Conservation (phyloP, 2,888 invertebrate genomes). For the Apocheima hispidaria region DNA sequence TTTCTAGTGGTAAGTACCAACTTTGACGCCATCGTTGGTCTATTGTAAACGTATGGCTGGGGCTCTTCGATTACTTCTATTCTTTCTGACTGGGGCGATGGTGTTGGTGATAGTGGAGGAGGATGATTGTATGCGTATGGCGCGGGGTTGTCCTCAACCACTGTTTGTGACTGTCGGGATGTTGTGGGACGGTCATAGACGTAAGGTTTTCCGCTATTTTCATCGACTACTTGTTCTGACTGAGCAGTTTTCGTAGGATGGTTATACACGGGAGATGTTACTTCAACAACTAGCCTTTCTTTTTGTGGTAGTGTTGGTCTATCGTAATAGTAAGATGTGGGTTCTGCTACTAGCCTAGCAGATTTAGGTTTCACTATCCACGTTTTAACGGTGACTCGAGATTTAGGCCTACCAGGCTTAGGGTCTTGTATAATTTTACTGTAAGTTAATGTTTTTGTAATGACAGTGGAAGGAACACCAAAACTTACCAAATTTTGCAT, state of each 20-base stretch:
- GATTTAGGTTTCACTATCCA: constrained; percentile 80
- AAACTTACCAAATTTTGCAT: constrained; percentile 79
- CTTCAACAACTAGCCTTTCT: constrained; percentile 53
- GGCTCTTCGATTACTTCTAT: constrained; percentile 34
- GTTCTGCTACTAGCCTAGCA: constrained; percentile 61
- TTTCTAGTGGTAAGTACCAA: constrained; percentile 53
- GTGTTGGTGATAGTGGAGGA: constrained; percentile 43
- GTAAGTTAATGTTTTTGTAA: constrained; percentile 73
- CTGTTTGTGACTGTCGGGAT: constrained; percentile 35
- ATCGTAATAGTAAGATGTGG: constrained; percentile 66
- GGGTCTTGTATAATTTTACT: constrained; percentile 69
- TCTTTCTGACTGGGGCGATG: constrained; percentile 30
- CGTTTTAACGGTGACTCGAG: constrained; percentile 76
- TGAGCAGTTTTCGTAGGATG: constrained; percentile 55
- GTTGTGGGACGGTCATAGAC: constrained; percentile 52
- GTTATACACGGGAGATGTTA: constrained; percentile 61
- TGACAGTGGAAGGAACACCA: constrained; percentile 64
- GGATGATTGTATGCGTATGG: constrained; percentile 54
- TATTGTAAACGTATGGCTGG: constrained; percentile 52
- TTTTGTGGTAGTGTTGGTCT: constrained; percentile 58
- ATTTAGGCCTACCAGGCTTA: constrained; percentile 69
- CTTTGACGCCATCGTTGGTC: constrained; percentile 57
- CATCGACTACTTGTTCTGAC: constrained; percentile 47
- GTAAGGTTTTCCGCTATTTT: constrained; percentile 52
- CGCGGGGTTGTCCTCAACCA: constrained; percentile 43